A percentile compares a stretch with the other conserved stretches of the same genome.
These are phyloP conservation scores for Dunckerocampus dactyliophorus DNA, from an alignment of 2,113 vertebrate species.

Conservation along the genomic window DNA sequence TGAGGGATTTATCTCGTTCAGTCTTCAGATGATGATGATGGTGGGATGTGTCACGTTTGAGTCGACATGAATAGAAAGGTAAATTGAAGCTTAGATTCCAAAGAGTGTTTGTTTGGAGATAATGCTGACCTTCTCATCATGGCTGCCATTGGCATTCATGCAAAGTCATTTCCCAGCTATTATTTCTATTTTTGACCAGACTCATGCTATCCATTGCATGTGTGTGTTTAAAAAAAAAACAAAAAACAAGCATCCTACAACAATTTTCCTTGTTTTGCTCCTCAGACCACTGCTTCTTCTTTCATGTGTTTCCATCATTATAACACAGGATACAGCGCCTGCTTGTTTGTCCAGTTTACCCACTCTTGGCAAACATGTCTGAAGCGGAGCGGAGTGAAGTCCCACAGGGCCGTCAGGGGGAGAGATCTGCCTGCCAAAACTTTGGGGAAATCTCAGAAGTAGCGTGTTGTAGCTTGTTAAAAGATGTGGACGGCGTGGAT, in stretches of 20 bases:
- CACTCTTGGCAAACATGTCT: conserved; percentile 39
- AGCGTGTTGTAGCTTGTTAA: conserved; percentile 28
- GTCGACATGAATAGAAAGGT: conserved; percentile 14
- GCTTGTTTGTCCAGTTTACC: conserved; percentile 42
- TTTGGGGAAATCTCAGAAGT: conserved; percentile 26
- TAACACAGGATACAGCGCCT: conserved; percentile 42
- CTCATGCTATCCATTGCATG: neutral
- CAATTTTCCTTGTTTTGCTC: conserved; percentile 13
- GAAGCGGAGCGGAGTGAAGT: conserved; percentile 30
- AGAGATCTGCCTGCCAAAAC: conserved; percentile 40
- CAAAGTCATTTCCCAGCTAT: conserved; percentile 17
- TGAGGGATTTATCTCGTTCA: conserved; percentile 18
- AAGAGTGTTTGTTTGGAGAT: too few species aligned
- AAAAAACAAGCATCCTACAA: too few species aligned
- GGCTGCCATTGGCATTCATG: conserved; percentile 7
- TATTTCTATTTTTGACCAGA: neutral
- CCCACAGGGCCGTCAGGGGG: conserved; percentile 35
- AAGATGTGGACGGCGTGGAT: conserved; percentile 4
- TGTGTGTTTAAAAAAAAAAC: neutral
- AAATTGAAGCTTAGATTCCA: conserved; percentile 3
- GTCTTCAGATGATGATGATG: conserved; percentile 22
- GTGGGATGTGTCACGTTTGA: conserved; percentile 13
- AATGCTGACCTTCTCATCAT: too few species aligned
- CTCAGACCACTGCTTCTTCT: conserved; percentile 16
- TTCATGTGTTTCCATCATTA: conserved; percentile 26